Base-by-base conservation (phyloP, 2,797 vertebrate species). In the Pangasius djambal region DNA sequence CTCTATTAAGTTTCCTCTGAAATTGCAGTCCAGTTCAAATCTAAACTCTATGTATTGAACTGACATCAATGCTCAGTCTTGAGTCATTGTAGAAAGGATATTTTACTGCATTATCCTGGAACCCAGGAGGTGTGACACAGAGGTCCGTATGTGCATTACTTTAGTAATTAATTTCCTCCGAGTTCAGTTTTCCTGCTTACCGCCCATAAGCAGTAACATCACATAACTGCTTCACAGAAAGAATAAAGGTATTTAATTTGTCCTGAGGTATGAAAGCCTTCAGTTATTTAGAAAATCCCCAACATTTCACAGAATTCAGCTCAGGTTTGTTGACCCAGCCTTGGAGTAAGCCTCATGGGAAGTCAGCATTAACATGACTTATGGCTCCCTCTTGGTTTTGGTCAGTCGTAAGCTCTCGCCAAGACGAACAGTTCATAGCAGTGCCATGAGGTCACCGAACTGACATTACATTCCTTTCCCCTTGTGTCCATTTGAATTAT, bases 401-500 rank as follows among this genome's bases (percentile, higher is more conserved):
- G 94, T 94, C 92, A 93, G 95, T 96, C 95, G 95, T 94, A 95
- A 97, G 96, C 95, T 95, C 95, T 97, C 94, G 96, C 95, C 94
- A 96, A 94, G 95, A 94, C 94, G 96, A 97, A 97, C 95, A 96
- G 95, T 96, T 96, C 97, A 97, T 97, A 97, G 97, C 97, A 97
- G 94, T 94, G 94, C 97, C 96, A 95, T 97, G 97, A 98, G 97
- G 96, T 96, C 97, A 97, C 96, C 96, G 96, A 97, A 98, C 97
- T 98, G 94, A 95, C 96, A 96, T 97, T 96, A 97, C 96, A 97
- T 94, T 97, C 96, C 95, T 97, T 98, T 97, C 97, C 96, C 95
- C 97, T 94, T 92, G 94, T 96, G 96, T 98, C 97, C 96, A 93
- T 89, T 96, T 97, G 96, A 97, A 97, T 98, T 98, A 97, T 95